Percentiles rank a stretch among this genome's conserved stretches.
Evolutionary conservation across 2,888 invertebrate species (phyloP).

Genomic region (Euplagia quadripunctaria): DNA sequence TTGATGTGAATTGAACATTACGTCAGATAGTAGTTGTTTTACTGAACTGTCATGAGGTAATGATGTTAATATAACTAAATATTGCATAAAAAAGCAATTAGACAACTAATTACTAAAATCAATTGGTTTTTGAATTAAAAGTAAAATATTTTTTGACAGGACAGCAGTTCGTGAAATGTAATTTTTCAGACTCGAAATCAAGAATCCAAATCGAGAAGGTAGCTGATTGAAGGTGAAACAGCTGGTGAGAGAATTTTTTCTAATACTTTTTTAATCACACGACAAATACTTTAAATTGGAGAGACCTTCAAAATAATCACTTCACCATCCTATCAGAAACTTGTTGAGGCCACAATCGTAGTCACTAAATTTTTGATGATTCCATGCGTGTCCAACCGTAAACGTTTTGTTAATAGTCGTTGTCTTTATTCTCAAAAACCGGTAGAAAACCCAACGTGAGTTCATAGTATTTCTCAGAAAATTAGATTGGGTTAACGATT

Average conservation of each 20-base stretch:
- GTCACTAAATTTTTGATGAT: slow-evolving; percentile 17
- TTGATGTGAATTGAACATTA: too few relatives aligned
- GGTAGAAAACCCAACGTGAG: slow-evolving; percentile 12
- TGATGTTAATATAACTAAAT: too few relatives aligned
- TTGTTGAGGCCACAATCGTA: slow-evolving; percentile 20
- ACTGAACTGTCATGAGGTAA: too few relatives aligned
- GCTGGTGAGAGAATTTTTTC: not conserved
- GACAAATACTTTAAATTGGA: not conserved
- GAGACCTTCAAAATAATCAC: slow-evolving; percentile 16
- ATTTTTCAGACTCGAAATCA: too few relatives aligned
- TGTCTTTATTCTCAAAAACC: slow-evolving; percentile 17
- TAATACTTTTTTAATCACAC: slow-evolving; percentile 1
- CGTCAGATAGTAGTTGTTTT: too few relatives aligned
- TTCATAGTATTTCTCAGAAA: slow-evolving; percentile 16
- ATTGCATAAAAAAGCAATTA: too few relatives aligned
- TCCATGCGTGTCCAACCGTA: slow-evolving; percentile 25
- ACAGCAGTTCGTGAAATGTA: too few relatives aligned
- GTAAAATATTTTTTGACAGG: too few relatives aligned
- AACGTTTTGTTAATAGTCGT: slow-evolving; percentile 17
- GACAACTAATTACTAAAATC: too few relatives aligned
- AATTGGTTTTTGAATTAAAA: too few relatives aligned
- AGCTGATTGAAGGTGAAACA: not conserved
- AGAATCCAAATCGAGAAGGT: too few relatives aligned
- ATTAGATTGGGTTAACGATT: not conserved
- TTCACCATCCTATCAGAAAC: slow-evolving; percentile 16